Conservation (phyloP, 2,888 invertebrate genomes). For the Watsonalla binaria region DNA sequence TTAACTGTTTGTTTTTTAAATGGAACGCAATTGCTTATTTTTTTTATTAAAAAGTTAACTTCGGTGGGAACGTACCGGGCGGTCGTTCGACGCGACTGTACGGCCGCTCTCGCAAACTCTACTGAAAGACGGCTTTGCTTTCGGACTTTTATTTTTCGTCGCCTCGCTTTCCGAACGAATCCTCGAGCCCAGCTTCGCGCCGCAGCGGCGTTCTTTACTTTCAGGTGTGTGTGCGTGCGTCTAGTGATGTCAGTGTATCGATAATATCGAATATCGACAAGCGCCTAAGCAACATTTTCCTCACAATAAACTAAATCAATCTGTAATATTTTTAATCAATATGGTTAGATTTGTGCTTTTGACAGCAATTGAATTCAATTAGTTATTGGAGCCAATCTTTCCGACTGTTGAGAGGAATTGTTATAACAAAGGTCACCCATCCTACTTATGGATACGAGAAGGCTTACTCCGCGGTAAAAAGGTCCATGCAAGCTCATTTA, state of each 20-base stretch:
- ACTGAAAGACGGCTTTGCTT: conserved; percentile 44
- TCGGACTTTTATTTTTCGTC: conserved; percentile 53
- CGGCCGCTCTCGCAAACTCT: conserved; percentile 44
- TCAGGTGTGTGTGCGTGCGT: conserved; percentile 25
- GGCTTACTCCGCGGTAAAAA: no score
- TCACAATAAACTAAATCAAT: no score
- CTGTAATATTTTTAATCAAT: no score
- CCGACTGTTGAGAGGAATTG: no score
- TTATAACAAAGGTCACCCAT: no score
- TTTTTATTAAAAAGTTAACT: conserved; percentile 18
- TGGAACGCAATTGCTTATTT: conserved; percentile 31
- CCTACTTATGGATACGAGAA: no score
- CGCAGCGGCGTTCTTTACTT: conserved; percentile 8
- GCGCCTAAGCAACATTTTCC: no score
- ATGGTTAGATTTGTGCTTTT: no score
- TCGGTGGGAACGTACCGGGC: conserved; percentile 48
- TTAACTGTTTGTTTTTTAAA: conserved; percentile 10
- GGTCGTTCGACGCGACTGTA: conserved; percentile 42
- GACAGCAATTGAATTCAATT: no score
- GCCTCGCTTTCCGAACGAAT: conserved; percentile 46
- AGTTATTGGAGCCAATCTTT: no score
- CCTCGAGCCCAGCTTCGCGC: conserved; percentile 8
- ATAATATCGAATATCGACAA: conserved; percentile 11
- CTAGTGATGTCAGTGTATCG: conserved; percentile 11
- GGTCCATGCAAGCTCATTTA: no score